A percentile compares a stretch with the other conserved stretches of the same genome.
Evolutionary conservation across 2,888 invertebrate species (phyloP).

Genomic region (Ophion slaviceki): DNA sequence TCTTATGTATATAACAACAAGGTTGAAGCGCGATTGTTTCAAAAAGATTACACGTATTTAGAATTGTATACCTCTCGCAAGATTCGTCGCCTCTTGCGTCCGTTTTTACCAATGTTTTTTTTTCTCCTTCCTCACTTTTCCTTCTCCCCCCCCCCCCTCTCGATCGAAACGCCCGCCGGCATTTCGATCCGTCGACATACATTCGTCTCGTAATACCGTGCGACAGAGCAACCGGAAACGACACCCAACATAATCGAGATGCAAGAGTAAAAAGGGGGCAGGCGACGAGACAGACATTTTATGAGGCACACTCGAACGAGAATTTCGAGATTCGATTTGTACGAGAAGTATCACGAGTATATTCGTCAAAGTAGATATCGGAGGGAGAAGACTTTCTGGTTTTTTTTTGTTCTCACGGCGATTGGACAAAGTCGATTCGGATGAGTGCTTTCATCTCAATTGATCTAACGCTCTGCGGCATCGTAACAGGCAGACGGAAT

Average conservation of each 20-base stretch:
- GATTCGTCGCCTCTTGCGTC: conserved; percentile 42
- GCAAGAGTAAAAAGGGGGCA: background rate
- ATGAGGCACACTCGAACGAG: conserved; percentile 14
- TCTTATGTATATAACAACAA: conserved; percentile 84
- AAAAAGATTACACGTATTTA: conserved; percentile 82
- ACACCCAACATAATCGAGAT: conserved; percentile 1
- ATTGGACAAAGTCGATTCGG: conserved; percentile 24
- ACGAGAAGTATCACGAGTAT: background rate
- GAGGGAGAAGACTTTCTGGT: conserved; percentile 2
- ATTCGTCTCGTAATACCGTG: conserved; percentile 54
- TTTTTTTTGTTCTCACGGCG: background rate
- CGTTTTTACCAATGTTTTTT: conserved; percentile 23
- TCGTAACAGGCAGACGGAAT: conserved; percentile 4
- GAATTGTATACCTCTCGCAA: conserved; percentile 76
- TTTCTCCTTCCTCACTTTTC: background rate
- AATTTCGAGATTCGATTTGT: conserved; percentile 6
- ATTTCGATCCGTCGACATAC: conserved; percentile 28
- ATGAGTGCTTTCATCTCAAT: conserved; percentile 28
- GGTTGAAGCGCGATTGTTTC: conserved; percentile 81
- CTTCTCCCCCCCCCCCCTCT: background rate
- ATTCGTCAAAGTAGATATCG: background rate
- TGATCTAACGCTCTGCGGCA: background rate
- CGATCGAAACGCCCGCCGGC: conserved; percentile 13
- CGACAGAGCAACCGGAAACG: conserved; percentile 30
- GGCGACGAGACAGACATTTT: conserved; percentile 10